phyloP scores from a whole-genome alignment of 2,797 vertebrate genomes.

The Rhincodon typus region DNA sequence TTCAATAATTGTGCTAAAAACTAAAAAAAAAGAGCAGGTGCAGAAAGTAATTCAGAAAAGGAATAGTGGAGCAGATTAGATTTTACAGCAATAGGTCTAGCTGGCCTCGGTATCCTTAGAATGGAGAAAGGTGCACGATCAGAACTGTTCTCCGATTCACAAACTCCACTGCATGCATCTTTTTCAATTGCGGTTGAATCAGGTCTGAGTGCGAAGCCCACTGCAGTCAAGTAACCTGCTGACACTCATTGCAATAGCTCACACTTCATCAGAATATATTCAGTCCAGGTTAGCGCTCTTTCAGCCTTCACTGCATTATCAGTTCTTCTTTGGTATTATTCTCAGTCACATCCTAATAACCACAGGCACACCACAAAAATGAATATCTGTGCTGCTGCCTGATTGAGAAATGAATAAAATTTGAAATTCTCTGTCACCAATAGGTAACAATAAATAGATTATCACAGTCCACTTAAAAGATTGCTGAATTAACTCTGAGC shows the following conservation, averaged over 20 bases:
- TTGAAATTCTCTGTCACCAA: too few relatives aligned
- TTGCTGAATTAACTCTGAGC: too few relatives aligned
- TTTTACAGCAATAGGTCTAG: background rate
- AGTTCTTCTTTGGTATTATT: too few relatives aligned
- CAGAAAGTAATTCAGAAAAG: background rate
- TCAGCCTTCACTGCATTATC: too few relatives aligned
- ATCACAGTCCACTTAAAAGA: background rate
- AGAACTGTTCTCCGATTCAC: background rate
- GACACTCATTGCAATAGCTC: background rate
- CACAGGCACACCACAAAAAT: background rate
- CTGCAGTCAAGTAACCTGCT: too few relatives aligned
- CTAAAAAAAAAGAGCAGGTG: background rate
- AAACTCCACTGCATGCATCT: background rate
- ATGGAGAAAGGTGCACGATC: background rate
- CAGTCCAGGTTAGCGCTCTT: background rate
- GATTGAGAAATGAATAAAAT: too few relatives aligned
- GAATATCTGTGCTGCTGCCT: background rate
- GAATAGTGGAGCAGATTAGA: background rate
- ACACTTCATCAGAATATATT: background rate
- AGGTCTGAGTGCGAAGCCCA: too few relatives aligned
- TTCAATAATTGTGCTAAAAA: background rate
- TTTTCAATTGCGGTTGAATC: too few relatives aligned
- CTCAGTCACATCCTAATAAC: background rate
- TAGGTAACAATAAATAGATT: background rate
- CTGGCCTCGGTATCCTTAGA: background rate